Base-by-base conservation (phyloP, 2,888 invertebrate genomes). In the Polyommatus iphigenia region DNA sequence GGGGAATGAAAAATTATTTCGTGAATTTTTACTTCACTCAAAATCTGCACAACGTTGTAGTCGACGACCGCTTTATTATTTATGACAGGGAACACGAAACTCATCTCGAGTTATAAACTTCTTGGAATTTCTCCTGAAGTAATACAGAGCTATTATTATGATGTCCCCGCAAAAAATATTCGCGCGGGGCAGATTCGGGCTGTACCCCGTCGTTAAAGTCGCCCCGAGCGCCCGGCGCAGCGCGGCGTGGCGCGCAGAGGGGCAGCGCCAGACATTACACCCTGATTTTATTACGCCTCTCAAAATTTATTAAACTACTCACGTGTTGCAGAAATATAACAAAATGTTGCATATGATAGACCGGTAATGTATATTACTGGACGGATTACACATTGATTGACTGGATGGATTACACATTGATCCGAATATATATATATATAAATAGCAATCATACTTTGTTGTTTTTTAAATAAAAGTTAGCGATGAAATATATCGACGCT, bases 31-130 rank as follows among this genome's bases (percentile, higher is more conserved):
- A 91, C 91, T 90, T 90, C 90, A 90, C 91, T 92, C 91, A 89
- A 92, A 94, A 93, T 93, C 93, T 91, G 93, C 88, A 91, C 91
- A 90, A 90, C 88, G 89, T 92, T 91, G 92, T 92, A 91, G 91
- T 92, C 91, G 92, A 90, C 92, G 92, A 90, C 92, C 92, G 93
- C 93, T 94, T 94, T 93, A 93, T 93, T 93, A 94, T 94, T 94
- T 94, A 94, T 93, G 93, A 93, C 92, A 93, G 92, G 93, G 93
- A 94, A 93, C 93, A 93, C 93, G 92, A 92, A 94, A 93, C 93
- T 94, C 93, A 94, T 94, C 93, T 93, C 93, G 93, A 94, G 93
- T 94, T 94, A 94, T 94, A 94, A 94, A 94, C 93, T 94, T 94
- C 93, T 93, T 93, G 93, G 93, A 93, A 94, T 93, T 94, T 93